Evolutionary conservation across 2,888 invertebrate species (phyloP), one percentile per base, ranked within the genome.

Genomic region (Tanytarsus gracilentus): DNA sequence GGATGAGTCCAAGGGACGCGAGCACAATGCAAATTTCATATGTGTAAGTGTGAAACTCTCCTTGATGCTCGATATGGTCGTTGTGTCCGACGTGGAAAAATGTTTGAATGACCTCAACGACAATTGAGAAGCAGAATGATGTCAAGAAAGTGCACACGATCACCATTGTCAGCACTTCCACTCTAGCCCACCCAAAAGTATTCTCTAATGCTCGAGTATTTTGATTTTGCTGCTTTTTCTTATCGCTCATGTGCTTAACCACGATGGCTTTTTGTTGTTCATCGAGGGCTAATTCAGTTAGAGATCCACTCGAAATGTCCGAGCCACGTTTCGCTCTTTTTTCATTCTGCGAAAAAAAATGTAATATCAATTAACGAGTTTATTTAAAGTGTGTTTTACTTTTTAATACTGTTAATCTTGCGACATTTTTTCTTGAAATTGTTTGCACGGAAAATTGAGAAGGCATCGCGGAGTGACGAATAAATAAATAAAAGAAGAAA

Each of bases 181-280:
- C 86, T 64, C 93, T 81, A 3, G 91, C 88, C 93, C 93, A 93
- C 7, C 93, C 93, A 67, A 94, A 94, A 0, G 93, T 94, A 71
- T 92, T 93, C 63, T 85, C 84, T 62, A 92, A 76, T 64, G 78
- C 77, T 33, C 76, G 75, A 65, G 86, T 87, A 4, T 72, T 80
- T 66, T 69, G 78, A 67, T 69, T 51, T 23, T 50, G 33, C 7
- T 50, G 50, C n/a, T 60, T 60, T 21, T 50, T 33, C 25, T 33
- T 60, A 11, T 36, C 36, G 23, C 48, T 59, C 26, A 49, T 33
- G 9, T 26, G 21, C 16, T 59, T 59, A 23, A 6, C 18, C 1
- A 33, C 26, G 16, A 50, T 49, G 26, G 49, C 25, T 49, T 60
- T 60, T 21, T 50, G 60, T 14, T 48, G 21, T 5, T 39, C 16